These are phyloP conservation scores for Nasonia longicornis DNA, from an alignment of 1,140 invertebrate species.

Conservation along the genomic window DNA sequence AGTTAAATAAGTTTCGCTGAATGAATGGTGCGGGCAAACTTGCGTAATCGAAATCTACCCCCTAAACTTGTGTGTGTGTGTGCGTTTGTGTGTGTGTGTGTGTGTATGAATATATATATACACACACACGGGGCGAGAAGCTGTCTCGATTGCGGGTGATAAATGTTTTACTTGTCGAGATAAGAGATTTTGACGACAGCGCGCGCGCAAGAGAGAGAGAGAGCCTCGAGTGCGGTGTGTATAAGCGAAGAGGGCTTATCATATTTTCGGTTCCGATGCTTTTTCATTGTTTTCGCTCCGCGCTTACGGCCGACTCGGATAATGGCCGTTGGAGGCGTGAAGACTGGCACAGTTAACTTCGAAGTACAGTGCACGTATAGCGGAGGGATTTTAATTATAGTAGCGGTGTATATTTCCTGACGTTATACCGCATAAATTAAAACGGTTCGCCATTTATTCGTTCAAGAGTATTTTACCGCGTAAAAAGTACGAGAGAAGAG, in stretches of 20 bases:
- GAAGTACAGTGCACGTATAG: neutral
- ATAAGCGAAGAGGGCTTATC: neutral
- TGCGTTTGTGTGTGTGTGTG: no score
- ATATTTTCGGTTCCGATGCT: neutral
- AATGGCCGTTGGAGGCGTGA: neutral
- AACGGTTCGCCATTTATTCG: neutral
- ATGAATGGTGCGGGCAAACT: conserved; percentile 40
- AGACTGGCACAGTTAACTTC: neutral
- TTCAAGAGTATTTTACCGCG: neutral
- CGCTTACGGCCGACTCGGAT: neutral
- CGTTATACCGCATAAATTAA: neutral
- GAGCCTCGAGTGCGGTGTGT: neutral
- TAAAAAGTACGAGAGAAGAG: neutral
- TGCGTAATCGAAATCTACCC: conserved; percentile 45
- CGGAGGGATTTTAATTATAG: neutral
- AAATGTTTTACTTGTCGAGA: conserved; percentile 40
- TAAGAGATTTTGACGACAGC: conserved; percentile 27
- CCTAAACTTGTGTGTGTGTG: conserved; percentile 9
- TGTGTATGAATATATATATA: neutral
- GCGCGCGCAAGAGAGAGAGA: neutral
- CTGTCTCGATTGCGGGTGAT: conserved; percentile 11
- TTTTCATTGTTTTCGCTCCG: neutral
- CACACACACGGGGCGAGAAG: neutral
- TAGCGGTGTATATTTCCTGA: no score
- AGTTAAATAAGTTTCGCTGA: conserved; percentile 45